These are phyloP conservation scores for Colletes collaris DNA, from an alignment of 2,888 invertebrate genomes.

Conservation along the genomic window DNA sequence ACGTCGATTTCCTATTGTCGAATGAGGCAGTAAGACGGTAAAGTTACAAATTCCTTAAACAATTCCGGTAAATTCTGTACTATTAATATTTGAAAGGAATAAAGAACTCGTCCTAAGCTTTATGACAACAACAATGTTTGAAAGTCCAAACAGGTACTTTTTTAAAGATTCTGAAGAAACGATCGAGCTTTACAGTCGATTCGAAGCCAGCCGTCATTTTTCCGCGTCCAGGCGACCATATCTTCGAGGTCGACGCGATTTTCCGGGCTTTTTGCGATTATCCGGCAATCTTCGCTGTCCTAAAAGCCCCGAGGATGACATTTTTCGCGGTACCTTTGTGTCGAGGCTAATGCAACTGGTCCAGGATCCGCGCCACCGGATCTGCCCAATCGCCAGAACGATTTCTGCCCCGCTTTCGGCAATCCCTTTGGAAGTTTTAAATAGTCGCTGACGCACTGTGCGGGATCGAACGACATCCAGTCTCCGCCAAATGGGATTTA, in stretches of 20 bases:
- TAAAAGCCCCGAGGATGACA: constrained; percentile 38
- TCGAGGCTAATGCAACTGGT: constrained; percentile 14
- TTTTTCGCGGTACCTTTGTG: constrained; percentile 36
- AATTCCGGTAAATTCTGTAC: too few relatives aligned
- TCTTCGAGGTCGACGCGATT: constrained; percentile 42
- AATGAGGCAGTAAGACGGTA: too few relatives aligned
- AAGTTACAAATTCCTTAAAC: too few relatives aligned
- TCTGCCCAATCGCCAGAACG: constrained; percentile 10
- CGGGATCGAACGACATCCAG: not conserved
- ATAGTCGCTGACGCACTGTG: not conserved
- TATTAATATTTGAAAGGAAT: too few relatives aligned
- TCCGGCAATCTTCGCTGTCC: constrained; percentile 26
- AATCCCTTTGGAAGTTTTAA: not conserved
- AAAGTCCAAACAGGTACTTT: too few relatives aligned
- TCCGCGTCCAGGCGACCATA: constrained; percentile 18
- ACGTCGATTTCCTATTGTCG: too few relatives aligned
- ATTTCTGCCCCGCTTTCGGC: constrained; percentile 1
- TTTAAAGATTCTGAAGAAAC: too few relatives aligned
- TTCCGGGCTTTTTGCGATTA: constrained; percentile 26
- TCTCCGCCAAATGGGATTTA: too few relatives aligned
- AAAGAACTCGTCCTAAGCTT: too few relatives aligned
- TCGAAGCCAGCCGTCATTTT: constrained; percentile 2
- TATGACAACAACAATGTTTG: too few relatives aligned
- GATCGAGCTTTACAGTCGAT: constrained; percentile 35
- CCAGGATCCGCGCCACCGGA: not conserved